Conservation (phyloP, 2,888 invertebrate species). For the Scaptomyza parva region DNA sequence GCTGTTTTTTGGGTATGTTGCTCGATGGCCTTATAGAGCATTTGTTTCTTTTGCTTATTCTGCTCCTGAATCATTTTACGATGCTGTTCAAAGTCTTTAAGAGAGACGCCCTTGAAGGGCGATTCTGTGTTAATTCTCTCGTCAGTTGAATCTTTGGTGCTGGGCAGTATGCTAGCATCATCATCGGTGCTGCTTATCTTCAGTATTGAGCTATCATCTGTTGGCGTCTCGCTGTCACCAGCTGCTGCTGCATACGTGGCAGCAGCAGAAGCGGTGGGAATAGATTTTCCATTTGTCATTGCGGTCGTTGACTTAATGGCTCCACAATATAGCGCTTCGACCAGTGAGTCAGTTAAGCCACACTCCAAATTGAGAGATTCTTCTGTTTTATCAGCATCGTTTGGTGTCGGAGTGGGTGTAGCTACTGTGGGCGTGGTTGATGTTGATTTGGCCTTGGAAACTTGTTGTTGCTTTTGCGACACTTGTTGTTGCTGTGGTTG, state of each 20-base stretch:
- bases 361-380: constrained; percentile 73
- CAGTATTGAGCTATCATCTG: constrained; percentile 73
- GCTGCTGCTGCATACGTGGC: constrained; percentile 49
- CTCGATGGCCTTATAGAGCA: constrained; percentile 90
- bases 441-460: constrained; percentile 48
- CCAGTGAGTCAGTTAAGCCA: constrained; percentile 81
- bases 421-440: constrained; percentile 47
- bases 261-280: constrained; percentile 28
- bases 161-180: constrained; percentile 72
- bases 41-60: constrained; percentile 90
- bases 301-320: constrained; percentile 47
- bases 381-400: constrained; percentile 59
- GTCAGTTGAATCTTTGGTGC: constrained; percentile 40
- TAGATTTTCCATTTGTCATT: constrained; percentile 20
- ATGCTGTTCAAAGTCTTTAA: constrained; percentile 89
- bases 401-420: constrained; percentile 32
- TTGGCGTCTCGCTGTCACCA: constrained; percentile 41
- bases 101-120: constrained; percentile 86
- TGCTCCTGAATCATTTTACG: constrained; percentile 92
- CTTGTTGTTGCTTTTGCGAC: constrained; percentile 37
- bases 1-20: constrained; percentile 91
- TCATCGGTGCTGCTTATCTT: constrained; percentile 64
- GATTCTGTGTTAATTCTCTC: constrained; percentile 73
- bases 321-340: constrained; percentile 82
- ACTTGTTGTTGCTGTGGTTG: constrained; percentile 3